Conservation (phyloP, 2,113 vertebrate genomes). For the Aspidoscelis tigris region DNA sequence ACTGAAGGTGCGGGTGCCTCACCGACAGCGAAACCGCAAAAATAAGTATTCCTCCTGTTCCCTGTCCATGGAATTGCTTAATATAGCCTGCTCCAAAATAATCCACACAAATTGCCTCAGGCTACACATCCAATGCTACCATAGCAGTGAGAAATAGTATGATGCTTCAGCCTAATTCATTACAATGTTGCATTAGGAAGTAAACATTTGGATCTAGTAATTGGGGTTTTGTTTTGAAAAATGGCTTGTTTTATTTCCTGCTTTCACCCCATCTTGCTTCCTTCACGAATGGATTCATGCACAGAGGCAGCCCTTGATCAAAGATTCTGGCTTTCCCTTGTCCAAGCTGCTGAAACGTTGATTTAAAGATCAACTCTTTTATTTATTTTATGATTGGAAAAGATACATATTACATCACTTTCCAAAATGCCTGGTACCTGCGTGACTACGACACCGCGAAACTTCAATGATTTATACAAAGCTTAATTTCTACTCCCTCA, state of each 20-base stretch:
- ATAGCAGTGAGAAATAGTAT: neutral
- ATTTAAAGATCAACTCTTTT: neutral
- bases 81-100: neutral
- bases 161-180: constrained; percentile 11
- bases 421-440: constrained; percentile 19
- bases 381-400: constrained; percentile 13
- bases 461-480: constrained; percentile 50
- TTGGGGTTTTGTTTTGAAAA: neutral
- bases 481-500: constrained; percentile 40
- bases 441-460: constrained; percentile 27
- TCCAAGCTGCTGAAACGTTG: constrained; percentile 7
- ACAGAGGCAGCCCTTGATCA: constrained; percentile 5
- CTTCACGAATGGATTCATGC: constrained; percentile 21
- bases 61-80: neutral
- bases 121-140: neutral
- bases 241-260: constrained; percentile 31
- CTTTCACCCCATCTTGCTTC: constrained; percentile 38
- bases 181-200: neutral
- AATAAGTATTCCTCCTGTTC: accelerated
- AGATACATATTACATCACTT: neutral
- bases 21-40: neutral
- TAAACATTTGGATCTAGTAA: neutral
- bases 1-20: neutral
- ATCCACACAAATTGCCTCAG: neutral
- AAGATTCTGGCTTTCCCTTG: constrained; percentile 31